Evolutionary conservation across 23 tunicate genomes (phyloP).

Genomic region (Trididemnum clinides): DNA sequence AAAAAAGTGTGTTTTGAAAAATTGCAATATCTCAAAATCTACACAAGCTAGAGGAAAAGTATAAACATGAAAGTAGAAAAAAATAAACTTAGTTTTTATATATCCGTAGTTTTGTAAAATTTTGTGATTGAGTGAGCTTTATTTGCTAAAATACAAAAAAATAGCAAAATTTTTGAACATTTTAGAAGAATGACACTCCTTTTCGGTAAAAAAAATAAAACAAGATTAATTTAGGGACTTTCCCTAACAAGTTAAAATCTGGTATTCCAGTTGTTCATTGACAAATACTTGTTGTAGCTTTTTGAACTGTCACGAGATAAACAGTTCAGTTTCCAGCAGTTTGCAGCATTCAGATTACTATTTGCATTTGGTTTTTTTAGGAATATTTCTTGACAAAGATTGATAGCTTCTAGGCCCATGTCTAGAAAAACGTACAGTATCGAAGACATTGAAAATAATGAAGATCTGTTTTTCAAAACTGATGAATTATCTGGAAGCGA

Average conservation of each 20-base stretch:
- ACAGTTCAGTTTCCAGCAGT: constrained; percentile 9
- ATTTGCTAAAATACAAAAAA: constrained; percentile 19
- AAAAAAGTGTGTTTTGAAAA: constrained; percentile 8
- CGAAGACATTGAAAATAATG: constrained; percentile 24
- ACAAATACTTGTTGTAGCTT: constrained; percentile 17
- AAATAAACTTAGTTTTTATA: constrained; percentile 7
- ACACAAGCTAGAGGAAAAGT: constrained; percentile 24
- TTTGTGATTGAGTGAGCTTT: constrained; percentile 26
- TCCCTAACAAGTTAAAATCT: neutral
- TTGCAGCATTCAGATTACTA: constrained; percentile 32
- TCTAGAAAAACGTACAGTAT: constrained; percentile 23
- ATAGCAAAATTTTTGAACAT: constrained; percentile 4
- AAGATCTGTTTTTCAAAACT: constrained; percentile 32
- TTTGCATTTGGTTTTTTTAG: constrained; percentile 30
- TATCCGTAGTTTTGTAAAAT: constrained; percentile 21
- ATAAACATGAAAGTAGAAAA: constrained; percentile 15
- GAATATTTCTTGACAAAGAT: constrained; percentile 15
- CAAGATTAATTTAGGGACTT: constrained; percentile 26
- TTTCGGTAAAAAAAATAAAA: constrained; percentile 19
- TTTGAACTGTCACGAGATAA: neutral
- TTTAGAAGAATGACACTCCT: constrained; percentile 9
- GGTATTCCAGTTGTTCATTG: constrained; percentile 18
- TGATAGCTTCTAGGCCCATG: constrained; percentile 13
- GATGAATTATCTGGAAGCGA: constrained; percentile 33
- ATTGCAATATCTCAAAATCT: constrained; percentile 30